phyloP scores from a whole-genome alignment of 2,888 invertebrate genomes.

The Diloba caeruleocephala region DNA sequence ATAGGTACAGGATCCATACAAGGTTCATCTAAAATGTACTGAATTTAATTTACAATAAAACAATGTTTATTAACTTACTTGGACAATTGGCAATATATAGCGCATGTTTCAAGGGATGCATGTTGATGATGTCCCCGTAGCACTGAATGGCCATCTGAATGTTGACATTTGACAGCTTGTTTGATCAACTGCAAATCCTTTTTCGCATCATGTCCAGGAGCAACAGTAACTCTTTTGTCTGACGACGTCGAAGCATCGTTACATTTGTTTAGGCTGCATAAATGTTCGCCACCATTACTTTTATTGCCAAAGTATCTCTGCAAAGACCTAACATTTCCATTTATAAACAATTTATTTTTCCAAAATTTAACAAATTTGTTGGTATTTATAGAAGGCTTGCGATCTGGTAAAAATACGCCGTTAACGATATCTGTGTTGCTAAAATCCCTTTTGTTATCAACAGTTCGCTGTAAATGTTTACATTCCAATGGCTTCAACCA shows the following conservation, averaged over 20 bases:
- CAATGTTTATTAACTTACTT: constrained; percentile 69
- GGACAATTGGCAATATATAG: constrained; percentile 84
- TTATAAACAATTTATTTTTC: constrained; percentile 83
- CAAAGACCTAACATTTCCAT: constrained; percentile 81
- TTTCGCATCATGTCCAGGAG: constrained; percentile 65
- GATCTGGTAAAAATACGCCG: constrained; percentile 79
- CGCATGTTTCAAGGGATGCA: constrained; percentile 82
- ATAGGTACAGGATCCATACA: no score
- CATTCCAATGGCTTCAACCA: constrained; percentile 87
- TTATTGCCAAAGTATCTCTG: constrained; percentile 83
- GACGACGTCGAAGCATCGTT: constrained; percentile 72
- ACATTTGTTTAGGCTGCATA: constrained; percentile 72
- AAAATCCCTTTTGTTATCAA: constrained; percentile 82
- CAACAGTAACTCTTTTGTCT: constrained; percentile 64
- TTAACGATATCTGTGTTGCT: constrained; percentile 80
- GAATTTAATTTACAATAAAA: no score
- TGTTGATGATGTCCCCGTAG: constrained; percentile 84
- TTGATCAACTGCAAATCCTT: constrained; percentile 71
- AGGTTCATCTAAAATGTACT: no score
- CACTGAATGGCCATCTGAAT: constrained; percentile 82
- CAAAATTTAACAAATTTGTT: constrained; percentile 85
- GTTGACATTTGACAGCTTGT: constrained; percentile 77
- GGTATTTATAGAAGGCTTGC: constrained; percentile 74
- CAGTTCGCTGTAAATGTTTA: constrained; percentile 85
- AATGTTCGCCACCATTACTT: constrained; percentile 71